phyloP scores from a whole-genome alignment of 92 coral and sea anemone species.

The Ricordea florida region DNA sequence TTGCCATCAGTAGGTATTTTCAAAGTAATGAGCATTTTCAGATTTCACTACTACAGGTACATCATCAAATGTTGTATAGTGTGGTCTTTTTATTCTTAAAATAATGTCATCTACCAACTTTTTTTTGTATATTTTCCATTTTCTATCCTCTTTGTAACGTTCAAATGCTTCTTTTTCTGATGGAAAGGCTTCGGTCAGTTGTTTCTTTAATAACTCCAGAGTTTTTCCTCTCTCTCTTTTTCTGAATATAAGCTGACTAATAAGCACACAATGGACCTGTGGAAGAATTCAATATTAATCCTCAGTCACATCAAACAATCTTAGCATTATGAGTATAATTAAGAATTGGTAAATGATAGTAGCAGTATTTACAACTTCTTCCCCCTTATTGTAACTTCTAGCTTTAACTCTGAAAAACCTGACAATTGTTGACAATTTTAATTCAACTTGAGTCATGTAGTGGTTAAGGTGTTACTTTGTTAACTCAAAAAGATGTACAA shows the following conservation, averaged over 20 bases:
- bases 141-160: constrained; percentile 64
- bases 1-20: constrained; percentile 11
- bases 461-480: no score
- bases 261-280: constrained; percentile 90
- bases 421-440: neutral
- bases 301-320: no score
- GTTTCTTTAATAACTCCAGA: constrained; percentile 61
- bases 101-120: constrained; percentile 77
- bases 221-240: constrained; percentile 83
- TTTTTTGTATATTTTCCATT: constrained; percentile 93
- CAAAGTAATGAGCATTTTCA: constrained; percentile 75
- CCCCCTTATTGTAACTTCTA: no score
- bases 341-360: no score
- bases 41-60: constrained; percentile 84
- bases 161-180: constrained; percentile 74
- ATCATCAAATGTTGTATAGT: constrained; percentile 70
- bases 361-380: no score
- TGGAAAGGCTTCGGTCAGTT: constrained; percentile 63
- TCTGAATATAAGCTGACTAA: constrained; percentile 69
- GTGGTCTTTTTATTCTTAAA: constrained; percentile 58
- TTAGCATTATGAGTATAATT: no score
- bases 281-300: no score
- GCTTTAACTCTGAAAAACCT: no score
- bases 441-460: neutral
- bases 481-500: no score